Percentiles rank a stretch among this genome's conserved stretches.
Conservation (phyloP, 2,113 vertebrate genomes). For the Brienomyrus brachyistius region DNA sequence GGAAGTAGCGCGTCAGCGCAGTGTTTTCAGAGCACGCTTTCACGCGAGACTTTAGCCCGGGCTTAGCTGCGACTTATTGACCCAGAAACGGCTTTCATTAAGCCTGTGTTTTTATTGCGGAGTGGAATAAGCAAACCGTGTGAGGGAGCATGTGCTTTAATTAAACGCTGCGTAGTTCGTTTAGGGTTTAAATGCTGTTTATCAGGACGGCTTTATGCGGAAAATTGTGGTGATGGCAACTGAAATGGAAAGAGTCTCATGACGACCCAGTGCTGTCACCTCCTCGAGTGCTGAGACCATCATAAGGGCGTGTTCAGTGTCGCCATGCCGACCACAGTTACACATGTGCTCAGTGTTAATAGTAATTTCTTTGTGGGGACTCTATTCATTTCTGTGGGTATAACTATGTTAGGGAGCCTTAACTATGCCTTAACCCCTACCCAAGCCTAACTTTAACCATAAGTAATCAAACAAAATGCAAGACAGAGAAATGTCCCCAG, state of each 20-base stretch:
- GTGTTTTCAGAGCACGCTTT: neutral
- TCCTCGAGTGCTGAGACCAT: neutral
- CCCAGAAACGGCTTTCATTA: neutral
- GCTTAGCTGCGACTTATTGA: neutral
- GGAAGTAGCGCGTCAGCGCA: neutral
- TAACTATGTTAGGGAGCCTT: neutral
- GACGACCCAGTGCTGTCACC: neutral
- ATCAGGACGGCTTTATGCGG: neutral
- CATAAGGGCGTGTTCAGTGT: neutral
- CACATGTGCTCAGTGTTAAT: neutral
- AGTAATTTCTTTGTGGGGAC: neutral
- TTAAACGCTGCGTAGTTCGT: neutral
- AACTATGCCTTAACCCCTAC: neutral
- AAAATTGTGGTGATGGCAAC: neutral
- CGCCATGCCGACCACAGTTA: neutral
- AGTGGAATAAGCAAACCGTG: neutral
- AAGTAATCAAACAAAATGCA: neutral
- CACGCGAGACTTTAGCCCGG: neutral
- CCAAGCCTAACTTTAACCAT: neutral
- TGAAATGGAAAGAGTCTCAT: neutral
- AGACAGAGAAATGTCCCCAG: neutral
- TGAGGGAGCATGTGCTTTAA: neutral
- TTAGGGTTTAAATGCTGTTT: neutral
- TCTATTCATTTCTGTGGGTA: neutral
- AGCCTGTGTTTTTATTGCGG: neutral